Evolutionary conservation across 2,113 vertebrate species (phyloP).

Genomic region (Columba janthina): DNA sequence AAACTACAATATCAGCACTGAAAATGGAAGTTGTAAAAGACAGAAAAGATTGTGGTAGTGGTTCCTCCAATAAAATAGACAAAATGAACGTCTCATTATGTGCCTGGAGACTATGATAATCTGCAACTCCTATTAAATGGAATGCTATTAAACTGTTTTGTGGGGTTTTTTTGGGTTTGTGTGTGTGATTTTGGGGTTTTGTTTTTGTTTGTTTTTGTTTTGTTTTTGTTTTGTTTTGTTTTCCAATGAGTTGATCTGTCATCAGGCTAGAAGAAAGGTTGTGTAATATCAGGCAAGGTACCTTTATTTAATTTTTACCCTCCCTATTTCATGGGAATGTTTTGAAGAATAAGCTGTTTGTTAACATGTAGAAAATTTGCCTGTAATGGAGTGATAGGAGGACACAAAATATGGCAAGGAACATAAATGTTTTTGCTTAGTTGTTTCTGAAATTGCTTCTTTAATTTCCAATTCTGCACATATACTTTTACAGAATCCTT

Average conservation of each 20-base stretch:
- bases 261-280: not conserved
- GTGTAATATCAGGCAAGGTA: not conserved
- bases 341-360: not conserved
- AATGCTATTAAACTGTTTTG: not conserved
- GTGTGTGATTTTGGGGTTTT: not conserved
- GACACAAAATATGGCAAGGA: not conserved
- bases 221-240: not conserved
- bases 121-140: not conserved
- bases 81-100: not conserved
- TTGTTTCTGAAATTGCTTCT: not conserved
- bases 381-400: not conserved
- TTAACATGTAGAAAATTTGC: not conserved
- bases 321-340: not conserved
- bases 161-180: not conserved
- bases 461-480: not conserved
- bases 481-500: not conserved
- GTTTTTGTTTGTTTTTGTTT: not conserved
- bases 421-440: not conserved
- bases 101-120: not conserved
- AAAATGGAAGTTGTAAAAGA: not conserved
- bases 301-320: not conserved
- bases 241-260: not conserved
- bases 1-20: not conserved
- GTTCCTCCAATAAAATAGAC: not conserved
- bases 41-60: not conserved